Evolutionary conservation across 2,888 invertebrate genomes (phyloP).

Genomic region (Drosophila setosimentum): DNA sequence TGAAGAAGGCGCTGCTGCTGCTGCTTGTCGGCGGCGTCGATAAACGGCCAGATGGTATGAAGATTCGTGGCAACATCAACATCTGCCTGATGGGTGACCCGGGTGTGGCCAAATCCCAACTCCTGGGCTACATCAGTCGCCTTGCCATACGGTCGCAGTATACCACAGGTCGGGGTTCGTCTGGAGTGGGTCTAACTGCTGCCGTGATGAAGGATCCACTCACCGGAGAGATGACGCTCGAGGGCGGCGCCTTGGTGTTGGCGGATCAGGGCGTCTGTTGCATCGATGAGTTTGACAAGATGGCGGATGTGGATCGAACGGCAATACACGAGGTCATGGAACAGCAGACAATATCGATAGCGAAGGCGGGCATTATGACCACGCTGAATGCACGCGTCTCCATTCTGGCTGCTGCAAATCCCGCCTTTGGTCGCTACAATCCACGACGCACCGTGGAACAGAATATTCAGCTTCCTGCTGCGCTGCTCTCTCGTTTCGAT

Average conservation of each 20-base stretch:
- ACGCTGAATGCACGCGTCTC: constrained; percentile 98
- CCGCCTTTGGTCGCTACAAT: constrained; percentile 99
- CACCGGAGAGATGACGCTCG: constrained; percentile 98
- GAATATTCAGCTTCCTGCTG: constrained; percentile 99
- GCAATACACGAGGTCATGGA: constrained; percentile 99
- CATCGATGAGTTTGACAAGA: constrained; percentile 99
- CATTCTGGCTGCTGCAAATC: constrained; percentile 99
- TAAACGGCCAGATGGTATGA: constrained; percentile 96
- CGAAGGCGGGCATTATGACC: constrained; percentile 99
- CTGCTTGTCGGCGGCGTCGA: constrained; percentile 97
- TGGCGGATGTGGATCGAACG: constrained; percentile 97
- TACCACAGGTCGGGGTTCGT: constrained; percentile 98
- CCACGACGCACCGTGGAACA: constrained; percentile 97
- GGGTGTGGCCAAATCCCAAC: constrained; percentile 99
- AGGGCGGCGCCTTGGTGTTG: constrained; percentile 98
- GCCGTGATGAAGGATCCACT: constrained; percentile 99
- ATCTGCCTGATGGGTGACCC: constrained; percentile 99
- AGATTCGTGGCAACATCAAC: constrained; percentile 98
- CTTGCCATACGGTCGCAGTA: constrained; percentile 97
- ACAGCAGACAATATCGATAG: constrained; percentile 99
- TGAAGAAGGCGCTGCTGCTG: constrained; percentile 97
- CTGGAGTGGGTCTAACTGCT: constrained; percentile 99
- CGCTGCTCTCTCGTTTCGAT: constrained; percentile 97
- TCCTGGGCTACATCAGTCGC: constrained; percentile 97
- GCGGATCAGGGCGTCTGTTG: constrained; percentile 99